Percentiles rank a stretch among this genome's conserved stretches.
Conservation (phyloP, 2,888 invertebrate genomes). For the Dryadula phaetusa region DNA sequence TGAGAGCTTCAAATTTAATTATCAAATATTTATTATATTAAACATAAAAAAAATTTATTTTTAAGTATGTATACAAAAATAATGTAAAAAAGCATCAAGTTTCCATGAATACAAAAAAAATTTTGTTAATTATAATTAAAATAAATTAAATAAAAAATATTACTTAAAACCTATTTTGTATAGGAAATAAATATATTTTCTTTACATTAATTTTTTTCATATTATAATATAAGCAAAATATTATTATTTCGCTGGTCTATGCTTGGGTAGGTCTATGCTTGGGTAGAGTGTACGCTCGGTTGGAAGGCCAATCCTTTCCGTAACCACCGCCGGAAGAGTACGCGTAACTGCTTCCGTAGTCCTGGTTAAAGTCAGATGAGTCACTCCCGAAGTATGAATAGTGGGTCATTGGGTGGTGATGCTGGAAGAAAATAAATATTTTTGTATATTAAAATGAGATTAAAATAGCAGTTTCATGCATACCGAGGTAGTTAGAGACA, state of each 20-base stretch:
- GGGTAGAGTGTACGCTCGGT: constrained; percentile 71
- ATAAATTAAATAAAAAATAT: too few species aligned
- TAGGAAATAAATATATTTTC: neutral
- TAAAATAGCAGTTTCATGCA: too few species aligned
- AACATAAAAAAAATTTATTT: too few species aligned
- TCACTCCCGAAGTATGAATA: constrained; percentile 76
- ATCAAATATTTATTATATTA: too few species aligned
- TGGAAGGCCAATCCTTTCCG: constrained; percentile 78
- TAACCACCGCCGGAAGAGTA: constrained; percentile 72
- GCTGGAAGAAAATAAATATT: constrained; percentile 52
- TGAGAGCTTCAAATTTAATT: too few species aligned
- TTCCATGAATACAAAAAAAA: neutral
- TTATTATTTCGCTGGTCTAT: constrained; percentile 55
- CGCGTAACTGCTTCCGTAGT: constrained; percentile 69
- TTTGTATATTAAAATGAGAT: neutral
- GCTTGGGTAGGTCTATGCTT: constrained; percentile 72
- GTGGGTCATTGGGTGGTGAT: constrained; percentile 68
- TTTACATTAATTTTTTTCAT: neutral
- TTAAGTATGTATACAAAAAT: too few species aligned
- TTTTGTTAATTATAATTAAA: too few species aligned
- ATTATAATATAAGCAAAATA: neutral
- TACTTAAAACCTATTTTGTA: neutral
- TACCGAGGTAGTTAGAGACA: too few species aligned
- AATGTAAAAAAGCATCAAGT: neutral
- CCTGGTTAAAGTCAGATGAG: constrained; percentile 67